These are phyloP conservation scores for Trachelipus rathkii DNA, from an alignment of 1,140 invertebrate genomes.

Conservation along the genomic window DNA sequence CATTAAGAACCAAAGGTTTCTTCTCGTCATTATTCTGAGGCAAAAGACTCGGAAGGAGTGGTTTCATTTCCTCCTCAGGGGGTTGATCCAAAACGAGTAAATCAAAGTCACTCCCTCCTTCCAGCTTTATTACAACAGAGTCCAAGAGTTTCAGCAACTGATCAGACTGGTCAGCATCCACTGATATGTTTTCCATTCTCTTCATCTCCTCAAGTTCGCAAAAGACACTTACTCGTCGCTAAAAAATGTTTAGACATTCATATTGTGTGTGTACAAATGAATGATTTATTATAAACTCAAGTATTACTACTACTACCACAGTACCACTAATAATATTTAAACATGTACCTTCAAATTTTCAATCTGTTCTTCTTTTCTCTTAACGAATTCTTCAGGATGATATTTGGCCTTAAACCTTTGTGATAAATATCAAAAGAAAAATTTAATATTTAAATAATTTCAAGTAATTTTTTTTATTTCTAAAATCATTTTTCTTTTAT, in stretches of 20 bases:
- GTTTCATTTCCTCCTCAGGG: slow-evolving; percentile 44
- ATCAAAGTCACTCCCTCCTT: slow-evolving; percentile 94
- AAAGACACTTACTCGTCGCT: slow-evolving; percentile 88
- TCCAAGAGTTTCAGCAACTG: slow-evolving; percentile 84
- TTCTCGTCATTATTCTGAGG: slow-evolving; percentile 30
- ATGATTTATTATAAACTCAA: no score
- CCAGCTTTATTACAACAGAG: slow-evolving; percentile 92
- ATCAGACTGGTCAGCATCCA: slow-evolving; percentile 85
- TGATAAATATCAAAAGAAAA: no score
- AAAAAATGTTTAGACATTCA: slow-evolving; percentile 24
- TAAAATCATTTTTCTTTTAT: not conserved
- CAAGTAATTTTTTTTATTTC: not conserved
- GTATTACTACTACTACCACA: no score
- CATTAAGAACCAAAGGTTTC: slow-evolving; percentile 43
- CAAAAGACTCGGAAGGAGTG: slow-evolving; percentile 35
- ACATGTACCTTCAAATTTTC: slow-evolving; percentile 62
- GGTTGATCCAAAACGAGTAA: slow-evolving; percentile 54
- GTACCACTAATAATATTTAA: no score
- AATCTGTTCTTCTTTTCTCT: slow-evolving; percentile 81
- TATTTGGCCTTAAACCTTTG: slow-evolving; percentile 97
- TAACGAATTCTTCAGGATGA: slow-evolving; percentile 92
- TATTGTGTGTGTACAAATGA: no score
- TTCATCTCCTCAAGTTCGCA: slow-evolving; percentile 72
- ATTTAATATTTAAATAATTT: not conserved
- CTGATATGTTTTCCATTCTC: slow-evolving; percentile 68